phyloP scores from a whole-genome alignment of 2,113 vertebrate species.

The Cyphomyrus plagiostoma region DNA sequence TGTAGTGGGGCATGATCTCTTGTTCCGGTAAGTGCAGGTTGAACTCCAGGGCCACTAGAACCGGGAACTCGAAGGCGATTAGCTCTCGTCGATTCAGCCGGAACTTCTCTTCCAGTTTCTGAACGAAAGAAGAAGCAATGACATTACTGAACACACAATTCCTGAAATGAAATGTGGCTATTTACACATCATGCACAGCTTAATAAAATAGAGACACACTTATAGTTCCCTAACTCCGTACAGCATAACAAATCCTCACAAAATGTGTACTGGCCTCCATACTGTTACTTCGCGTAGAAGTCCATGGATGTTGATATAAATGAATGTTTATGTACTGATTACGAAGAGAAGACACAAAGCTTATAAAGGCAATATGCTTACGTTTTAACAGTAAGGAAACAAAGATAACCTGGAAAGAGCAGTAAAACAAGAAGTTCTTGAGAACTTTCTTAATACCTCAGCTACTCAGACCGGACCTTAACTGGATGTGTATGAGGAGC shows the following conservation, averaged over 20 bases:
- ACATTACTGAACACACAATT: not conserved
- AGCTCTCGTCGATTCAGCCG: slow-evolving; percentile 89
- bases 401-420: not conserved
- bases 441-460: not conserved
- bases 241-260: not conserved
- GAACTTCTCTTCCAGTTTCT: slow-evolving; percentile 99
- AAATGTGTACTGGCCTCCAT: not conserved
- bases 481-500: not conserved
- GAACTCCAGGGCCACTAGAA: slow-evolving; percentile 94
- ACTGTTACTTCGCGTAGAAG: not conserved
- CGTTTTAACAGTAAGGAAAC: not conserved
- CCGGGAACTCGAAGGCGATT: slow-evolving; percentile 94
- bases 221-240: not conserved
- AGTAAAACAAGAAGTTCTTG: not conserved
- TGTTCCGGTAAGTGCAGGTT: slow-evolving; percentile 92
- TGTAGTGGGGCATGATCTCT: slow-evolving; percentile 96
- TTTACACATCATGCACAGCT: not conserved
- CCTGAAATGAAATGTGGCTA: not conserved
- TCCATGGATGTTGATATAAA: not conserved
- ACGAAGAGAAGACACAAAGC: not conserved
- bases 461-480: not conserved
- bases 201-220: not conserved
- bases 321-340: not conserved
- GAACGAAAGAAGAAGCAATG: slow-evolving; percentile 13
- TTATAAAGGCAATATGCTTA: not conserved